Evolutionary conservation across 2,113 vertebrate species (phyloP), one percentile per base, ranked within the genome.

Genomic region (Brevimyrus niger): DNA sequence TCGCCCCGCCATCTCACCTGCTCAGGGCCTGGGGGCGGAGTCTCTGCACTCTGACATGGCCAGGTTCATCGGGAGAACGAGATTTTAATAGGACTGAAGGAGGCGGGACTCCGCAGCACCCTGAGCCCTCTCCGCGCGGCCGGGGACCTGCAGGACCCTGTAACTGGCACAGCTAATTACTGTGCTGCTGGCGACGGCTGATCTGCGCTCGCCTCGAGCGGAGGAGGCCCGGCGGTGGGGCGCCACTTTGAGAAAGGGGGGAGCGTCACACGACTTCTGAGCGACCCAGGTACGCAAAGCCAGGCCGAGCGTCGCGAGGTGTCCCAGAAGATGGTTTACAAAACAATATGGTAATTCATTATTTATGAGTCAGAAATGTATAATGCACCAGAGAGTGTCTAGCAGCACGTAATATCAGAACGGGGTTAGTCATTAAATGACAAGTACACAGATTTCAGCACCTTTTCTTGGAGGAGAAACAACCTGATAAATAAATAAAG

Each of bases 81-180:
- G 46, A 48, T 88, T 76, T 73, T 88, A 88, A 88, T 88, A 44
- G 61, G 44, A 27, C 17, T 73, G 87, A 35, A 5, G 47, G 69
- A 73, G 87, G 21, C 23, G 53, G 42, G 10, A n/a, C 55, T 48
- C 87, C 55, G 0, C 0, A 2, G 87, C 44, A 2, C 87, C 87
- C 6, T 2, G 61, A 65, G 61, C 61, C 48, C 58, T n/a, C 42
- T 13, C 55, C 11, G 27, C 4, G 0, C 3, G n/a, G 46, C 42
- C 10, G 44, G 58, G 44, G 58, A 35, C 27, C 21, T 13, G 11
- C 42, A 35, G 61, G 23, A 76, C 46, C 87, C 46, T 19, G 23
- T 76, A 21, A 38, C n/a, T 21, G 87, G 27, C 4, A 35, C 17
- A 50, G 87, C 42, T 73, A 50, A 88, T 76, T 88, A 48, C 44